phyloP scores from a whole-genome alignment of 2,888 invertebrate species.

The Phragmatobia fuliginosa region DNA sequence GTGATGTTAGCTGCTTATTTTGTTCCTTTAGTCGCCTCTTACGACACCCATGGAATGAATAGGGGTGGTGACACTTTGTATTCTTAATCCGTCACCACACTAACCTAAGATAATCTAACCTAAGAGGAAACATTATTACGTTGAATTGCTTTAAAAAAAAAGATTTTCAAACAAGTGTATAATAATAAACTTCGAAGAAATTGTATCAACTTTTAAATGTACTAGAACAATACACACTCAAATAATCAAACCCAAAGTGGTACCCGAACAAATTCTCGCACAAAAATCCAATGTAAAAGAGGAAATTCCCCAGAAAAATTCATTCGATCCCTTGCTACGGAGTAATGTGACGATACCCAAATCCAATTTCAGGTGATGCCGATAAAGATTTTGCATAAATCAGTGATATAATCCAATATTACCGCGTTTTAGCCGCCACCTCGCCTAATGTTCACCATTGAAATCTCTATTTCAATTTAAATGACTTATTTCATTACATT shows the following conservation, averaged over 20 bases:
- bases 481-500: constrained; percentile 84
- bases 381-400: constrained; percentile 86
- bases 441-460: constrained; percentile 81
- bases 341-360: constrained; percentile 75
- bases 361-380: constrained; percentile 82
- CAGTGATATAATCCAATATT: constrained; percentile 85
- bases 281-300: constrained; percentile 17
- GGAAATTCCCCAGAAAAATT: constrained; percentile 22
- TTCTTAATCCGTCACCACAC: background rate
- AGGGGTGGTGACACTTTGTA: no score
- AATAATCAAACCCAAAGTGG: background rate
- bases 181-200: background rate
- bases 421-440: constrained; percentile 75
- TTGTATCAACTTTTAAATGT: background rate
- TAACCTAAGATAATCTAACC: no score
- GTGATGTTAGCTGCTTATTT: no score
- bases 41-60: no score
- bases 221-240: background rate
- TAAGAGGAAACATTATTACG: no score
- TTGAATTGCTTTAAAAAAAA: no score
- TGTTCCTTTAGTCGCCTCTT: no score
- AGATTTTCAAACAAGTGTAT: no score
- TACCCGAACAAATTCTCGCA: background rate
- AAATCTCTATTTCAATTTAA: constrained; percentile 85
- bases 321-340: constrained; percentile 21